Base-by-base conservation (phyloP, 37 sponge, comb jelly and placozoan species). In the Spongia lamella region DNA sequence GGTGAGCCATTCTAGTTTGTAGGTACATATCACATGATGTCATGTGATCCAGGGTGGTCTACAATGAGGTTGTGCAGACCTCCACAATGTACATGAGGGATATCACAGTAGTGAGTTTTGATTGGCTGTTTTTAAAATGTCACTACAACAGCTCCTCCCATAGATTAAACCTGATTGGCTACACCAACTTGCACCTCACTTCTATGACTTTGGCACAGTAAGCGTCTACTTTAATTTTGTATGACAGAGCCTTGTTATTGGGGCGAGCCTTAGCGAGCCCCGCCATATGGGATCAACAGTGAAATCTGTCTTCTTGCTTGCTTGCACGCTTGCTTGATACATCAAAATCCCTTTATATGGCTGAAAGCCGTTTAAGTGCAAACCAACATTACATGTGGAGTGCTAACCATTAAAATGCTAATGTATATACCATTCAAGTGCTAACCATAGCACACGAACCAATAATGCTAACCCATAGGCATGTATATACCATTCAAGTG, bases 141-240 rank as follows among this genome's bases (percentile, higher is more conserved):
- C n/a, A 20, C n/a, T 63, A 14, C 29, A 63, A 21, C 75, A 29
- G 26, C 38, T 25, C 16, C 37, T 60, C 29, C 66, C 72, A 2
- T 59, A 93, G 94, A 90, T 93, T 75, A 84, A 96, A 38, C 90
- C 94, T n/a, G 81, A 78, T 0, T 96, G 96, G 96, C 53, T 96
- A 39, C 78, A 89, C 63, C 90, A 96, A 50, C 38, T 96, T 61
- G 94, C 96, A 17, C 90, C 96, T 27, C 96, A 96, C 53, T 96
- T 86, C 73, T 96, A 96, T 64, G 84, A 96, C 30, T 96, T 73
- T 89, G 96, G 96, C 50, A 96, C 96, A n/a, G 96, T 92, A 5
- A 77, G 93, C 80, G 29, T 16, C 6, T 14, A 20, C 5, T 13
- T n/a, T 13, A 11, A 20, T 13, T 60, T 13, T 14, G 62, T 60